Conservation (phyloP, 1,140 invertebrate species). For the Cardiocondyla obscurior region DNA sequence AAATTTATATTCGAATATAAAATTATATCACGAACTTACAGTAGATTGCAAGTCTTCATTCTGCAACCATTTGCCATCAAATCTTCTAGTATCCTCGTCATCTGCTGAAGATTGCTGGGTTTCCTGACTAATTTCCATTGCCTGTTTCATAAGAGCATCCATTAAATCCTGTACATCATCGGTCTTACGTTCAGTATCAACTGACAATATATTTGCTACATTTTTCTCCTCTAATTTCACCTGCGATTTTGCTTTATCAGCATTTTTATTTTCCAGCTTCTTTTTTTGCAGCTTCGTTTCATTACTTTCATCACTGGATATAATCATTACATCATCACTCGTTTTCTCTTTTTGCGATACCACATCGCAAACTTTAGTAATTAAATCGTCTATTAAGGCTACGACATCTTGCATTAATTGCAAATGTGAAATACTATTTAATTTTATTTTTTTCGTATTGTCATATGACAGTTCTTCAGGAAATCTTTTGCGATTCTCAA, state of each 20-base stretch:
- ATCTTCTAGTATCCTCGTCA: conserved; percentile 75
- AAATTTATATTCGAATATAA: not conserved
- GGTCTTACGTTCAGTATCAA: conserved; percentile 58
- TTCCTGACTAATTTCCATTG: conserved; percentile 77
- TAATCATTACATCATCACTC: conserved; percentile 74
- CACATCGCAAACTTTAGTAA: conserved; percentile 80
- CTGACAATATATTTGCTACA: not conserved
- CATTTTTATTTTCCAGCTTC: conserved; percentile 22
- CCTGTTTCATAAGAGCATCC: conserved; percentile 83
- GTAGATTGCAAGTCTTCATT: conserved; percentile 63
- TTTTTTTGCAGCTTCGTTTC: conserved; percentile 63
- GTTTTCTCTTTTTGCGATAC: conserved; percentile 65
- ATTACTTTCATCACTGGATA: conserved; percentile 80
- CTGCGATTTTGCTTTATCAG: conserved; percentile 35
- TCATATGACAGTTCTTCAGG: conserved; percentile 59
- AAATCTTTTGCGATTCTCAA: conserved; percentile 68
- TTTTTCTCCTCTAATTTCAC: conserved; percentile 37
- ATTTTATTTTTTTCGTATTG: conserved; percentile 76
- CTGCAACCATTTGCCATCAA: conserved; percentile 76
- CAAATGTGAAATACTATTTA: conserved; percentile 77
- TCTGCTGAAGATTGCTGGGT: conserved; percentile 65
- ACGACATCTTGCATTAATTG: conserved; percentile 82
- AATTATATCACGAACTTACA: conserved; percentile 34
- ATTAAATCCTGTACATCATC: conserved; percentile 83
- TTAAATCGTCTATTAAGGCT: conserved; percentile 80